Evolutionary conservation across 2,797 vertebrate species (phyloP), one percentile per base, ranked within the genome.

Genomic region (Liasis olivaceus): DNA sequence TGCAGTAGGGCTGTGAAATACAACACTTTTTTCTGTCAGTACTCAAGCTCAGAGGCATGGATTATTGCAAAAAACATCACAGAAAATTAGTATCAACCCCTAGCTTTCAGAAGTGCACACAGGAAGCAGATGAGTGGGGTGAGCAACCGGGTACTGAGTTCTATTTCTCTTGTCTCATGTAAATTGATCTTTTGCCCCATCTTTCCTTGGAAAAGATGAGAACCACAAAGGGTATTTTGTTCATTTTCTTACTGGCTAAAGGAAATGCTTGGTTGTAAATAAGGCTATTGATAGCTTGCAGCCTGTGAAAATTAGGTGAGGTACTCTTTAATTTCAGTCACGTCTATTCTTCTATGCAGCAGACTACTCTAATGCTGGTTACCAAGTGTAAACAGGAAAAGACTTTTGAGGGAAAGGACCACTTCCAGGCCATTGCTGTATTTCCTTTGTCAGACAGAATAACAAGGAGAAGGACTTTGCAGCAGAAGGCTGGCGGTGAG

Each of bases 51-150:
- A 36, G 88, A 72, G 94, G 96, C 96, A 95, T 97, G 96, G 96
- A 96, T 97, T 96, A 96, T 96, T 96, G 95, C 96, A 96, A 97
- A 97, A 96, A 91, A 93, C 95, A 94, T 97, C 96, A 96, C 95
- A 95, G 96, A 97, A 97, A 97, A 97, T 97, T 97, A 98, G 92
- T 93, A 93, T 97, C 96, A 97, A 96, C 95, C 66, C 89, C 95
- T 95, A 95, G 96, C 96, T 97, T 95, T 96, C 94, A 93, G 59
- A 95, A 93, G 95, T 94, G 93, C 89, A 89, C 88, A 90, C 90
- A 94, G 94, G 93, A 96, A 97, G 94, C 93, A 94, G 64, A 95
- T 77, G 89, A 94, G 58, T 2, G 9, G 92, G 84, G 86, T 90
- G 93, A 96, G 92, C 92, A 84, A 77, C 90, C 85, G 63, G 64